Percentiles rank a stretch among this genome's conserved stretches.
These are phyloP conservation scores for Philaenus spumarius DNA, from an alignment of 1,140 invertebrate genomes.

Conservation along the genomic window DNA sequence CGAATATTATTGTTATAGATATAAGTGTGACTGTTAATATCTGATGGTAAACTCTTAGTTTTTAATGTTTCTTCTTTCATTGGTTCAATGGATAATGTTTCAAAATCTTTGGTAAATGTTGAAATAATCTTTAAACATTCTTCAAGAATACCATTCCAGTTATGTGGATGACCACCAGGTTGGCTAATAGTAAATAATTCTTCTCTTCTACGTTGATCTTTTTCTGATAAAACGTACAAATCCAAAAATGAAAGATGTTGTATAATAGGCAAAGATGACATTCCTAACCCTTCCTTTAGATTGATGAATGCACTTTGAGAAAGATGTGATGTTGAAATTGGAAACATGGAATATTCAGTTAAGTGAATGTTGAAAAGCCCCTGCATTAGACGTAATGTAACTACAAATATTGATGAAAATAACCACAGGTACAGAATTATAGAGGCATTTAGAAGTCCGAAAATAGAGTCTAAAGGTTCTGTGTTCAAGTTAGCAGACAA, in stretches of 20 bases:
- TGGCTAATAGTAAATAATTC: constrained; percentile 63
- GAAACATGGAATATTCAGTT: constrained; percentile 23
- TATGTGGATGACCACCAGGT: constrained; percentile 69
- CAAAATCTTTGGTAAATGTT: constrained; percentile 51
- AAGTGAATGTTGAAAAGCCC: constrained; percentile 56
- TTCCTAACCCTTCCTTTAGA: constrained; percentile 49
- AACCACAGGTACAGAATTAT: constrained; percentile 58
- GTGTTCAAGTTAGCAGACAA: constrained; percentile 46
- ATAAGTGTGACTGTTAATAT: neutral
- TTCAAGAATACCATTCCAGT: constrained; percentile 63
- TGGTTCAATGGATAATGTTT: neutral
- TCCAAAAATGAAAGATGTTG: constrained; percentile 64
- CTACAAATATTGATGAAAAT: constrained; percentile 56
- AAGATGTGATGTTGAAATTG: neutral
- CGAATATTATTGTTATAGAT: neutral
- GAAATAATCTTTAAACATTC: constrained; percentile 51
- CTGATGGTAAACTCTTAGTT: neutral
- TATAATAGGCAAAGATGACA: constrained; percentile 51
- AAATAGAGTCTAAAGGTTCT: constrained; percentile 44
- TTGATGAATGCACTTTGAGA: constrained; percentile 31
- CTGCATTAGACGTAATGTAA: constrained; percentile 59
- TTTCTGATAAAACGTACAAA: constrained; percentile 52
- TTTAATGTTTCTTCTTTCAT: neutral
- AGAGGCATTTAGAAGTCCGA: constrained; percentile 43
- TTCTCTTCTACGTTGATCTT: constrained; percentile 46